These are phyloP conservation scores for Penelope pileata DNA, from an alignment of 2,113 vertebrate genomes.

Conservation along the genomic window DNA sequence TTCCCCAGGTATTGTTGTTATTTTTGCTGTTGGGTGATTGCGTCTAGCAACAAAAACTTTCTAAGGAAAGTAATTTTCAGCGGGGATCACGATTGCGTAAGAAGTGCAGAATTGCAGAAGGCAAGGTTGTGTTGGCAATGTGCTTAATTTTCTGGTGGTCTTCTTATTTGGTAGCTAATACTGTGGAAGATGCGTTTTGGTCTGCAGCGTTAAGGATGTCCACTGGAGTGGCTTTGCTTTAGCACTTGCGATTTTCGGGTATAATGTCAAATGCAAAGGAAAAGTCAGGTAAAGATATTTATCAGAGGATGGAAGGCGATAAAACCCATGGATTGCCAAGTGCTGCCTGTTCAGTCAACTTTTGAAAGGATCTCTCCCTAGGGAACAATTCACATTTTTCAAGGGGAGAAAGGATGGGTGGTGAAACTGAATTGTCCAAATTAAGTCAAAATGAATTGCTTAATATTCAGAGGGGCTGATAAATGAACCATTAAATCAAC, in stretches of 20 bases:
- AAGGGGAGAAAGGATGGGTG: slow-evolving; percentile 24
- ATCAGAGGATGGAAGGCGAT: not conserved
- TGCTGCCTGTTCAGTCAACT: slow-evolving; percentile 24
- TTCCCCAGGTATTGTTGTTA: not conserved
- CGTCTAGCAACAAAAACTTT: slow-evolving; percentile 7
- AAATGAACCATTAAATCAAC: slow-evolving; percentile 66
- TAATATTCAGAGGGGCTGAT: slow-evolving; percentile 61
- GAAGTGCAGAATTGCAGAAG: not conserved
- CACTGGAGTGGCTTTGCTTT: not conserved
- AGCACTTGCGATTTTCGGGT: not conserved
- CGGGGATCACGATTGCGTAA: not conserved
- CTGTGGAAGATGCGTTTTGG: not conserved
- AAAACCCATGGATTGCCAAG: not conserved
- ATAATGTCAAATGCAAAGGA: not conserved
- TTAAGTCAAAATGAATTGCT: slow-evolving; percentile 61
- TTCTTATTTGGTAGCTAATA: not conserved
- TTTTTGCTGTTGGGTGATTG: not conserved
- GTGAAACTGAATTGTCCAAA: slow-evolving; percentile 51
- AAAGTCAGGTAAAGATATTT: not conserved
- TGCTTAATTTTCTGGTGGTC: not conserved
- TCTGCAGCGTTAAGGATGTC: not conserved
- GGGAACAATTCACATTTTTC: slow-evolving; percentile 14
- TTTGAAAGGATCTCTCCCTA: not conserved
- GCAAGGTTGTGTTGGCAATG: not conserved
- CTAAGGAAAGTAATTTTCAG: not conserved